Evolutionary conservation across 2,797 vertebrate species (phyloP), one percentile per base, ranked within the genome.

Genomic region (Scarus forsteni): DNA sequence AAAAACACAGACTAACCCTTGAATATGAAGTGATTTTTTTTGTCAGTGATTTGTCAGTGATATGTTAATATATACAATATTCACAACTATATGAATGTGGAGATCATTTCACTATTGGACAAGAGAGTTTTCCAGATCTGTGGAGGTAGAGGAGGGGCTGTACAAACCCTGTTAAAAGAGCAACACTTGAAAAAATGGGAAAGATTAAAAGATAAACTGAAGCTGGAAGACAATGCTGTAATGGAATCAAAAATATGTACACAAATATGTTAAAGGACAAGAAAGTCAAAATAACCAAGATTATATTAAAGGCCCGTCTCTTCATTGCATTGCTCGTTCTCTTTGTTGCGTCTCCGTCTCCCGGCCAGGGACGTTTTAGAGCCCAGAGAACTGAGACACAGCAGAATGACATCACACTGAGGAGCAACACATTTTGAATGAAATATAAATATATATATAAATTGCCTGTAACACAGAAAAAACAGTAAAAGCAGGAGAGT

Each of bases 161-260:
- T 27, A 27, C 27, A 27, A 27, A 27, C 27, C 27, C 27, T 27
- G 27, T 27, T 27, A 27, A 27, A 27, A 27, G 39, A 45, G 65
- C 59, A 2, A 81, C 9, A 10, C 0, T 3, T 1, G 0, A 10
- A 35, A 19, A 51, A 52, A 75, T 34, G 6, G 1, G 15, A 0
- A 72, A 0, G 13, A 4, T 16, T 0, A 0, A 0, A 44, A 62
- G 73, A 1, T 39, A 0, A 0, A 0, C 0, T 0, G 0, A 0
- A 27, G 2, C 27, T 0, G 0, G 2, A 9, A 86, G 1, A 10
- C 58, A 67, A 51, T 40, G 63, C 1, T 81, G 79, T 7, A 80
- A 5, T 52, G 69, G 79, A 57, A 80, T 61, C 16, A 3, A 6
- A 35, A 0, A 54, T 6, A 63, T 0, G 49, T 15, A 65, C 34